Conservation (phyloP, 2,888 invertebrate species). For the Cheilosia impressa region DNA sequence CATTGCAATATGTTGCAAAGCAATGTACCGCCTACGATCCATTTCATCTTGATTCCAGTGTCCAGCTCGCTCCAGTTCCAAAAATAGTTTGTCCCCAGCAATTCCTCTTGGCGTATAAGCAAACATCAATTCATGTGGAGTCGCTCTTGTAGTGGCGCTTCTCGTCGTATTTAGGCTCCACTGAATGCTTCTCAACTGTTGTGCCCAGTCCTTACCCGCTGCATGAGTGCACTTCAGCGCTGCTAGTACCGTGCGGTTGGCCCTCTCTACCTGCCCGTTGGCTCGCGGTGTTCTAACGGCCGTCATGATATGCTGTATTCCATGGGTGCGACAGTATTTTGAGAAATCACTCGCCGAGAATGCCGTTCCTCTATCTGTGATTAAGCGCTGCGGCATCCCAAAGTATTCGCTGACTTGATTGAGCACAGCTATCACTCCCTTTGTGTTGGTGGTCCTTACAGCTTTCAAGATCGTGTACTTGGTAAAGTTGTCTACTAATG, state of each 20-base stretch:
- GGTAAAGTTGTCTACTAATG: constrained; percentile 36
- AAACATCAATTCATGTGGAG: constrained; percentile 8
- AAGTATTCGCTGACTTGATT: constrained; percentile 28
- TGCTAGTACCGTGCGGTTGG: no score
- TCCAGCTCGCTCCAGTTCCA: background rate
- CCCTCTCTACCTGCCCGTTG: constrained; percentile 22
- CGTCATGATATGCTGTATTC: constrained; percentile 9
- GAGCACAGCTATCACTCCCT: constrained; percentile 5
- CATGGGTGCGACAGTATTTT: constrained; percentile 11
- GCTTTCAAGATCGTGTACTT: background rate
- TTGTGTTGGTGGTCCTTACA: background rate
- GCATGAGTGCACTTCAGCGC: constrained; percentile 37
- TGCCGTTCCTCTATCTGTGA: constrained; percentile 15
- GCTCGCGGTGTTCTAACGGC: background rate
- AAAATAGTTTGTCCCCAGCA: constrained; percentile 2
- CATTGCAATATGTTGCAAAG: constrained; percentile 1
- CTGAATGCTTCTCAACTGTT: constrained; percentile 5
- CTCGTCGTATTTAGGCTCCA: constrained; percentile 1
- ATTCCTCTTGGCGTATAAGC: constrained; percentile 7
- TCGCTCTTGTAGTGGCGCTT: background rate
- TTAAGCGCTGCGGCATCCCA: constrained; percentile 20
- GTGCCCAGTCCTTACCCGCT: constrained; percentile 5
- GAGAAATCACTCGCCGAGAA: constrained; percentile 28
- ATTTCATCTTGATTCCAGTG: constrained; percentile 15
- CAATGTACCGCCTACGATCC: constrained; percentile 1